These are phyloP conservation scores for Drosophila setifemur DNA, from an alignment of 1,140 invertebrate genomes.

Conservation along the genomic window DNA sequence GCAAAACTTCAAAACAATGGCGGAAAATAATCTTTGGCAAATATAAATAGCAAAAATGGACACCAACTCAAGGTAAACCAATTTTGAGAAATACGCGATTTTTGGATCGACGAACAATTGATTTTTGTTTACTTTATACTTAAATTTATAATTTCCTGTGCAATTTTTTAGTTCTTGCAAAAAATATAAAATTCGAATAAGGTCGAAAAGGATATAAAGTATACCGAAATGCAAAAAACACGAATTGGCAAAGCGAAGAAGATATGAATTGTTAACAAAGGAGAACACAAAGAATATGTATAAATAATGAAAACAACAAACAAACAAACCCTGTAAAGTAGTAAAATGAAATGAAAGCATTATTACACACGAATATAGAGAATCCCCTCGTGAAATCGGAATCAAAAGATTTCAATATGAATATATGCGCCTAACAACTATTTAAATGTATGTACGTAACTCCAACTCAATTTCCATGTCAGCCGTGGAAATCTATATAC, in stretches of 20 bases:
- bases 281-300: conserved; percentile 47
- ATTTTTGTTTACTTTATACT: neutral
- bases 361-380: conserved; percentile 23
- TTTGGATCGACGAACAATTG: neutral
- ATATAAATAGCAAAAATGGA: neutral
- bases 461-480: conserved; percentile 70
- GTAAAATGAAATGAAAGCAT: conserved; percentile 43
- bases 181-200: conserved; percentile 56
- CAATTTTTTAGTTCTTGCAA: conserved; percentile 65
- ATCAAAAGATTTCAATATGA: conserved; percentile 41
- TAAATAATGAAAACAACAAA: conserved; percentile 33
- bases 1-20: conserved; percentile 6
- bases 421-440: conserved; percentile 50
- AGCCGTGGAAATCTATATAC: conserved; percentile 77
- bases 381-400: conserved; percentile 25
- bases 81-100: neutral
- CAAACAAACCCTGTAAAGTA: conserved; percentile 60
- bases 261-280: conserved; percentile 62
- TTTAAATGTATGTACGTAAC: conserved; percentile 76
- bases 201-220: conserved; percentile 79
- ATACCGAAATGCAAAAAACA: conserved; percentile 61
- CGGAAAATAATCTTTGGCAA: conserved; percentile 9
- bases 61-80: neutral
- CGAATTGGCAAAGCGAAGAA: conserved; percentile 32
- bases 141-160: conserved; percentile 50